Evolutionary conservation across 2,113 vertebrate species (phyloP), one percentile per base, ranked within the genome.

Genomic region (Galemys pyrenaicus): DNA sequence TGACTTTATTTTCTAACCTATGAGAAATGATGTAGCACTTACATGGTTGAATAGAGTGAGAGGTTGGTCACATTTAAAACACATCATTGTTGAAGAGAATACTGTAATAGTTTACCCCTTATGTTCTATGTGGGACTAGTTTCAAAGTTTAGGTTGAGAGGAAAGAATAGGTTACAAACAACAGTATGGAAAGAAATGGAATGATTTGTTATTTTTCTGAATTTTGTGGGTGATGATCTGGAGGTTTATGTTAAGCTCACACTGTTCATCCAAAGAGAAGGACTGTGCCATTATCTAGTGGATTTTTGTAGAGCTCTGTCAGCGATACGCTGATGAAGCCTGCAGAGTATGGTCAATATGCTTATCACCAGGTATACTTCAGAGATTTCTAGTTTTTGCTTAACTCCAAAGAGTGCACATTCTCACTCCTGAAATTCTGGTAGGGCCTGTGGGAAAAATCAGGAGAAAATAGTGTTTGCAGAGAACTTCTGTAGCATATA

Each of bases 1-100:
- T 95, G 19, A 85, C 67, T 92, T 95, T 24, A 88, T 94, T 96
- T 90, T 94, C 30, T 95, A n/a, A 85, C 26, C 10, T 89, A 2
- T 87, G 78, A n/a, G 56, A 37, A 41, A 94, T 82, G 49, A 65
- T 94, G 32, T 91, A 62, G 81, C 80, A 91, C 11, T 93, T 65
- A 80, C 41, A n/a, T 56, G 3, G 46, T 77, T 96, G 56, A 91
- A 85, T 74, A 51, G 41, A 94, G 46, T 78, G 22, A 85, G 62
- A 67, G 58, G 87, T 60, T 65, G 24, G 32, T 92, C 85, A 67
- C 51, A 56, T 75, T 89, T 89, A 95, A 95, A 90, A 77, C 13
- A 39, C 51, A 3, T 89, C 37, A n/a, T 91, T 92, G 28, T 89
- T 95, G 75, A 91, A 89, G 68, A 89, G 35, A 85, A 56, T 10